Evolutionary conservation across 2,113 vertebrate species (phyloP).

Genomic region (Hystrix brachyura): DNA sequence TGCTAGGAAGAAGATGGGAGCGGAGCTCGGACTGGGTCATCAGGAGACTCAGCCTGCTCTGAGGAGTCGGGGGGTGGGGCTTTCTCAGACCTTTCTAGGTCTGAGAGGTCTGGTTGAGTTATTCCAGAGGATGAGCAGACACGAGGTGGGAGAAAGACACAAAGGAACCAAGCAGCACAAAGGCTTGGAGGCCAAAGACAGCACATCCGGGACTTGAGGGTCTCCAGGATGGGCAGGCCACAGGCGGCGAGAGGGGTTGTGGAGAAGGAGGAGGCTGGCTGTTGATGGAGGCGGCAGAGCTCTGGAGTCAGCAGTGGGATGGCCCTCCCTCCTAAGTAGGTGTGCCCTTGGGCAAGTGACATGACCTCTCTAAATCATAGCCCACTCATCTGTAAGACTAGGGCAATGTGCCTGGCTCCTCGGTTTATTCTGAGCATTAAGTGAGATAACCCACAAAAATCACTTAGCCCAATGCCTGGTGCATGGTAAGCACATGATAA

Average conservation of each 20-base stretch:
- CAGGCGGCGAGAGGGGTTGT: too few species aligned
- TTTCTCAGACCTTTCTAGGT: not conserved
- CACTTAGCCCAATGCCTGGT: not conserved
- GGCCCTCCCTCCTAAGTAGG: not conserved
- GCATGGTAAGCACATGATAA: not conserved
- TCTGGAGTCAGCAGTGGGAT: not conserved
- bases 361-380: not conserved
- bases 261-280: not conserved
- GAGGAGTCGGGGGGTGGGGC: not conserved
- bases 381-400: not conserved
- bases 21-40: too few species aligned
- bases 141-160: not conserved
- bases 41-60: not conserved
- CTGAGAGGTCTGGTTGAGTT: not conserved
- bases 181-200: not conserved
- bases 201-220: too few species aligned
- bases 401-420: not conserved
- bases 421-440: not conserved
- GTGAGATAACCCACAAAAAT: not conserved
- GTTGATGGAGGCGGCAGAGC: not conserved
- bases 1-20: not conserved
- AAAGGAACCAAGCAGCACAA: not conserved
- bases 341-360: not conserved
- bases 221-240: not conserved
- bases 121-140: not conserved